Percentiles rank a stretch among this genome's conserved stretches.
Conservation (phyloP, 1,140 invertebrate species). For the Procambarus clarkii region DNA sequence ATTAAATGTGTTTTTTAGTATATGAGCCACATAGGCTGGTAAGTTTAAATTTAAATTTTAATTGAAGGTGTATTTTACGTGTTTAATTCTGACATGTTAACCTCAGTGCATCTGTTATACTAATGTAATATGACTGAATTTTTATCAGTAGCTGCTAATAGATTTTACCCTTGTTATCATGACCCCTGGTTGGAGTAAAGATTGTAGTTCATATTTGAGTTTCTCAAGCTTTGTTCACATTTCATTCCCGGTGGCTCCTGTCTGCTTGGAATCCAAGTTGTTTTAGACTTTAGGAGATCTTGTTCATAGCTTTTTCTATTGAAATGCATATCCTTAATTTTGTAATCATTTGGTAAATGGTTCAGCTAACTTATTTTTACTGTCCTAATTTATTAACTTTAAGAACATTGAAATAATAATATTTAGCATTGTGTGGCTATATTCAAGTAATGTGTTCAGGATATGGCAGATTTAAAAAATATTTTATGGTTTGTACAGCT, state of each 20-base stretch:
- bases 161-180: not conserved
- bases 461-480: not conserved
- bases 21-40: not conserved
- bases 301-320: not conserved
- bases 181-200: not conserved
- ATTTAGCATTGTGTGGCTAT: slow-evolving; percentile 29
- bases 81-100: not conserved
- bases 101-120: not conserved
- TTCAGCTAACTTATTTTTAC: slow-evolving; percentile 38
- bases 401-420: not conserved
- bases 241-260: not conserved
- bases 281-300: not conserved
- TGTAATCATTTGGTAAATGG: slow-evolving; percentile 21
- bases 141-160: not conserved
- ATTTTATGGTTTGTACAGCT: not conserved
- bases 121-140: not conserved
- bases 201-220: not conserved
- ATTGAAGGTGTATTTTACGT: not conserved
- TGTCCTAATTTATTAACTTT: slow-evolving; percentile 9
- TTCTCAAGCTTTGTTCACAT: not conserved
- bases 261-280: not conserved
- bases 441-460: not conserved
- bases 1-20: not conserved
- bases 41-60: not conserved
- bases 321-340: not conserved